phyloP scores from a whole-genome alignment of 2,888 invertebrate genomes.

The Galeruca laticollis region DNA sequence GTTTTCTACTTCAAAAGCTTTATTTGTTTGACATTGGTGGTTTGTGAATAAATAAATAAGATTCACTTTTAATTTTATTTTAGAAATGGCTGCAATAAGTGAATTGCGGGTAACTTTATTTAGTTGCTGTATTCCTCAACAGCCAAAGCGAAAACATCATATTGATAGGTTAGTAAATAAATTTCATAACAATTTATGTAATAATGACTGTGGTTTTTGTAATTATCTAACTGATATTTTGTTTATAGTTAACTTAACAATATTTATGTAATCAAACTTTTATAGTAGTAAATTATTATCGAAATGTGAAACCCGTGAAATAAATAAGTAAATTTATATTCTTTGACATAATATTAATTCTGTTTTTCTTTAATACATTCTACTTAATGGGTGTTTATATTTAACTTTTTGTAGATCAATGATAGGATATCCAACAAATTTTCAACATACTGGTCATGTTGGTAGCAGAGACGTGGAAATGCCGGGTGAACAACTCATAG shows the following conservation, averaged over 20 bases:
- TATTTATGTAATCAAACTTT: too few species aligned
- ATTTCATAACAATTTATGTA: not conserved
- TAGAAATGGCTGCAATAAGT: constrained; percentile 70
- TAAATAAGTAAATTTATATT: too few species aligned
- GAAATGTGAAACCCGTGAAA: too few species aligned
- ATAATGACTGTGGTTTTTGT: too few species aligned
- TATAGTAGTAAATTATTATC: too few species aligned
- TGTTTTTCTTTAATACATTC: too few species aligned
- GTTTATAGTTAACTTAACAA: too few species aligned
- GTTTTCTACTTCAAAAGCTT: too few species aligned
- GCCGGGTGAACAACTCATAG: constrained; percentile 84
- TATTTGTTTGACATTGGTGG: too few species aligned
- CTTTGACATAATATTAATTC: too few species aligned
- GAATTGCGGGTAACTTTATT: constrained; percentile 94
- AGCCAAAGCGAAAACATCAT: constrained; percentile 81
- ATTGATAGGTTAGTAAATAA: constrained; percentile 71
- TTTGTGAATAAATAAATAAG: too few species aligned
- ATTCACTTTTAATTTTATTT: constrained; percentile 10
- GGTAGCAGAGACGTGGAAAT: constrained; percentile 91
- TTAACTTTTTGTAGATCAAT: constrained; percentile 81
- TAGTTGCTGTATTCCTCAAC: constrained; percentile 88
- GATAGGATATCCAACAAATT: constrained; percentile 96
- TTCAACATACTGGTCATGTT: constrained; percentile 93
- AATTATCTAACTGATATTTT: too few species aligned
- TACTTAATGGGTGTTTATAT: constrained; percentile 4